Evolutionary conservation across 2,113 vertebrate genomes (phyloP).

Genomic region (Tenrec ecaudatus): DNA sequence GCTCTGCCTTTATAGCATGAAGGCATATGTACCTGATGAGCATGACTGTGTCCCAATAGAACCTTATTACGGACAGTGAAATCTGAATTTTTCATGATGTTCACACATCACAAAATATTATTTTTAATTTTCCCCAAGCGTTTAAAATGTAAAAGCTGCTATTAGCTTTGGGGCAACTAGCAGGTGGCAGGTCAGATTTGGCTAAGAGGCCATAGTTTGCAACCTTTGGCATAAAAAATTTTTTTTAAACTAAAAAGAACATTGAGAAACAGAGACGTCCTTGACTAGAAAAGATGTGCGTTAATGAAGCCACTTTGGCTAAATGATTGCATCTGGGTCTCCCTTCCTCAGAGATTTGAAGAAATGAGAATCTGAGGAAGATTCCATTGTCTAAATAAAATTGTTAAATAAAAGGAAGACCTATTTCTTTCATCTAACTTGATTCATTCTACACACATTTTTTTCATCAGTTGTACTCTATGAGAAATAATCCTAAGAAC

Average conservation of each 20-base stretch:
- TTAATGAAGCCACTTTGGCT: background rate
- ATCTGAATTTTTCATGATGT: background rate
- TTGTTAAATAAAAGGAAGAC: background rate
- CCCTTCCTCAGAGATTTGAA: background rate
- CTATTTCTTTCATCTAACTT: background rate
- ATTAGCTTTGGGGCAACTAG: background rate
- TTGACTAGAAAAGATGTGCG: background rate
- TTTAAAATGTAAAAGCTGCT: background rate
- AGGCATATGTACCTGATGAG: background rate
- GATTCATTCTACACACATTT: background rate
- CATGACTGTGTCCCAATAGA: background rate
- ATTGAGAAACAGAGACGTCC: background rate
- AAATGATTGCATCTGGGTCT: background rate
- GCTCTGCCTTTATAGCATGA: background rate
- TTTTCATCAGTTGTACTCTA: background rate
- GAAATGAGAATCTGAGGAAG: background rate
- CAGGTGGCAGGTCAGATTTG: background rate
- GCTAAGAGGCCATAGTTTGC: background rate
- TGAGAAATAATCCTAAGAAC: background rate
- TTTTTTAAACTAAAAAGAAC: too few species aligned
- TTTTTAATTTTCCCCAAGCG: background rate
- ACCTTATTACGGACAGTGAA: background rate
- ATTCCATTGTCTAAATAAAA: background rate
- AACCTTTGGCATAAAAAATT: background rate
- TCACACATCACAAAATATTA: background rate